phyloP scores from a whole-genome alignment of 2,888 invertebrate species.

The Brachynemurus nebulosus region DNA sequence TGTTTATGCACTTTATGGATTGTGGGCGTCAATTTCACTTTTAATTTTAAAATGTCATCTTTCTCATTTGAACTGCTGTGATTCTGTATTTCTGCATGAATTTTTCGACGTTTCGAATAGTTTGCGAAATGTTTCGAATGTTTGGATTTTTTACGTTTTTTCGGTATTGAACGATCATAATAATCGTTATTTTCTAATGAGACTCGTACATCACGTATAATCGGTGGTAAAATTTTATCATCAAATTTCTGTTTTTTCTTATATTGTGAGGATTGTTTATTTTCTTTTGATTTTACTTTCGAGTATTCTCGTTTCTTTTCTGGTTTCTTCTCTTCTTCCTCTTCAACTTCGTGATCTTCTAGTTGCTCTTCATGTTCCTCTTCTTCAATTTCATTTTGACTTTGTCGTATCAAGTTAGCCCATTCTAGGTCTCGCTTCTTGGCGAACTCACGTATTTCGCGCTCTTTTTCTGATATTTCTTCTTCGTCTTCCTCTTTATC shows the following conservation, averaged over 20 bases:
- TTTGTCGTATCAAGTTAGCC: conserved; percentile 20
- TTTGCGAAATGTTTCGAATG: conserved; percentile 37
- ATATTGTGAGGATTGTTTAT: background rate
- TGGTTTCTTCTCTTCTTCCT: background rate
- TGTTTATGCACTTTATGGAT: conserved; percentile 30
- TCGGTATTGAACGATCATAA: no score
- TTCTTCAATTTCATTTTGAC: background rate
- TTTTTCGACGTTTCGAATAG: conserved; percentile 33
- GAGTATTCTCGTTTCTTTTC: background rate
- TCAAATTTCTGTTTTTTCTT: conserved; percentile 27
- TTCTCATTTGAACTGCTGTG: conserved; percentile 22
- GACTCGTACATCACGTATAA: no score
- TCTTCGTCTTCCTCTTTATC: conserved; percentile 27
- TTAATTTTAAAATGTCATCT: conserved; percentile 36
- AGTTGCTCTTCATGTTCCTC: background rate
- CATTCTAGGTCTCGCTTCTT: conserved; percentile 32
- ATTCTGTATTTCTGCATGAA: conserved; percentile 39
- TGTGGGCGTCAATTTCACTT: conserved; percentile 36
- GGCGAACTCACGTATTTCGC: conserved; percentile 30
- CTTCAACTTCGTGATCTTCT: background rate
- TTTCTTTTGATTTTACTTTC: background rate
- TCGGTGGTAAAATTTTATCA: conserved; percentile 22
- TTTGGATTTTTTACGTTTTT: conserved; percentile 41
- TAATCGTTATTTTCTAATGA: no score
- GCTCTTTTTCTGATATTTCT: conserved; percentile 29